Conservation (phyloP, 2,888 invertebrate genomes). For the Physocephala rufipes region DNA sequence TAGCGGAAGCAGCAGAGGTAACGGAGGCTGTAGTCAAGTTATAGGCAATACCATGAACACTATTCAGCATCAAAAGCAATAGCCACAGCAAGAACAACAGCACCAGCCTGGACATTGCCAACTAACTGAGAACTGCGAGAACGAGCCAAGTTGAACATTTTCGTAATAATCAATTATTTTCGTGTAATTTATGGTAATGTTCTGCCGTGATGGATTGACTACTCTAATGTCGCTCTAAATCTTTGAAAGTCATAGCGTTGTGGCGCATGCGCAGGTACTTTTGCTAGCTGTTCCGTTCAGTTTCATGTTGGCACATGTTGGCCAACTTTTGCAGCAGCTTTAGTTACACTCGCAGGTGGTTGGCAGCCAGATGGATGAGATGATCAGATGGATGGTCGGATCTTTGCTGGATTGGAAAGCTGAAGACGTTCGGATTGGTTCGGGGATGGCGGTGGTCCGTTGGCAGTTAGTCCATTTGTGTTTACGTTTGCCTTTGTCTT, state of each 20-base stretch:
- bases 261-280: conserved; percentile 46
- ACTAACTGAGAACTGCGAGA: neutral
- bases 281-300: conserved; percentile 31
- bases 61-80: neutral
- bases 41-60: no score
- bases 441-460: no score
- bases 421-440: neutral
- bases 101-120: neutral
- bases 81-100: neutral
- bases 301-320: conserved; percentile 22
- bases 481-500: neutral
- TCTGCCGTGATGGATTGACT: conserved; percentile 67
- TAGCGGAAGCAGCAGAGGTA: no score
- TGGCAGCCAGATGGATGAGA: neutral
- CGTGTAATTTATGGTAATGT: conserved; percentile 67
- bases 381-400: neutral
- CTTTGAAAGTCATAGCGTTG: conserved; percentile 49
- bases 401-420: neutral
- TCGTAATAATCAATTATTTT: conserved; percentile 67
- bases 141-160: conserved; percentile 7
- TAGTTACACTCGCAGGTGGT: conserved; percentile 40
- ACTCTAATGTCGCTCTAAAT: conserved; percentile 67
- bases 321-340: conserved; percentile 39
- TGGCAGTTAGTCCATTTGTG: neutral
- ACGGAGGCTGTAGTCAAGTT: neutral